Base-by-base conservation (phyloP, 2,888 invertebrate genomes). In the Platypus cylindrus region DNA sequence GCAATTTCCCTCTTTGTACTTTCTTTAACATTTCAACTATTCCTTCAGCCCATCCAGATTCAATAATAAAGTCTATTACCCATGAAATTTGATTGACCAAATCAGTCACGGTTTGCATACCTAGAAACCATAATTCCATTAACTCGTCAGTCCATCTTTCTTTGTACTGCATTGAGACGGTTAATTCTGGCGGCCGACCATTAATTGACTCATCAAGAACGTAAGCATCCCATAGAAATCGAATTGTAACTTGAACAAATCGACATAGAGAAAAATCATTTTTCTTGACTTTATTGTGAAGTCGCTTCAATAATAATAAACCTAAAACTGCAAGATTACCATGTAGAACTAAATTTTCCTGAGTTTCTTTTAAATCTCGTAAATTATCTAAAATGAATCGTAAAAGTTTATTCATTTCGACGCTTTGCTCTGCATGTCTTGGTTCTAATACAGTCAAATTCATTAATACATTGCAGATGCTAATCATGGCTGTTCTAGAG, bases 41-140 rank as follows among this genome's bases (percentile, higher is more conserved):
- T 8, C 87, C 89, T 55, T 85, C 79, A 3, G 85, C 82, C 87
- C 90, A 91, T n/a, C 90, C 90, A 56, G 87, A 87, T 52, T 90
- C 90, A 40, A 90, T 78, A 3, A 86, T 81, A 62, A 89, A 89
- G 52, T 89, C 86, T 0, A 85, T 84, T 42, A 89, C 76, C 89
- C 89, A 89, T 3, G 87, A 85, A 41, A 89, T 73, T 40, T 78
- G 71, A 12, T 83, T 75, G 24, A 90, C 62, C 75, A 52, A 85
- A 77, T 48, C 48, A 7, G 56, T 48, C 70, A 91, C 79, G 2
- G 90, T 89, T 59, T 90, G 90, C 86, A 91, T 87, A 14, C 90
- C 90, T 41, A 91, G 66, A 60, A 89, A 91, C 91, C 91, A 91
- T 9, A 91, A 64, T 54, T 91, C 91, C 56, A 80, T 82, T 38